These are phyloP conservation scores for Siphamia tubifer DNA, from an alignment of 2,113 vertebrate genomes.

Conservation along the genomic window DNA sequence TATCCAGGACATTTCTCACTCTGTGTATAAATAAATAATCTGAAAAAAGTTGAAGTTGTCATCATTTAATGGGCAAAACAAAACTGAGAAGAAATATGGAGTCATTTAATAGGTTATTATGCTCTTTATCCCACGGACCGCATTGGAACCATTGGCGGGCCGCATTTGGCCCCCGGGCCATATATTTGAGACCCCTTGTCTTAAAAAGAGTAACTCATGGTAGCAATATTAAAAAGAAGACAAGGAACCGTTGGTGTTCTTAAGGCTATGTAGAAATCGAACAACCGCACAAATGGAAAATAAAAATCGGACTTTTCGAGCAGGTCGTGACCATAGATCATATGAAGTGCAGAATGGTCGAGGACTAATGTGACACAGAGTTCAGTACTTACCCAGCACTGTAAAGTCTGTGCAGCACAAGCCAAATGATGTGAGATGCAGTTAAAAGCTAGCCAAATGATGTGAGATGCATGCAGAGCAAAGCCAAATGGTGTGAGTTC, in stretches of 20 bases:
- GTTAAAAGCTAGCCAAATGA: conserved; percentile 55
- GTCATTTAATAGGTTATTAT: too few relatives aligned
- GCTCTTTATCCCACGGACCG: too few relatives aligned
- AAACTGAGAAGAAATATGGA: too few relatives aligned
- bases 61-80: too few relatives aligned
- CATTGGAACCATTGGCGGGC: too few relatives aligned
- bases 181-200: too few relatives aligned
- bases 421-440: conserved; percentile 70
- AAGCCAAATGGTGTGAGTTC: conserved; percentile 42
- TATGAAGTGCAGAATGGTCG: conserved; percentile 12
- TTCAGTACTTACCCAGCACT: conserved; percentile 33
- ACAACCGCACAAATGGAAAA: neutral
- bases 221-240: neutral
- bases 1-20: too few relatives aligned
- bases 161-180: too few relatives aligned
- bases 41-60: too few relatives aligned
- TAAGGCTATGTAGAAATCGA: neutral
- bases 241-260: neutral
- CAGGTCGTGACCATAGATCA: conserved; percentile 4
- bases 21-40: too few relatives aligned
- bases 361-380: conserved; percentile 27
- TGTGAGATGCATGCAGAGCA: conserved; percentile 50
- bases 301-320: conserved; percentile 18
- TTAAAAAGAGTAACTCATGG: neutral
- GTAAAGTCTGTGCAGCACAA: conserved; percentile 28